A percentile compares a stretch with the other conserved stretches of the same genome.
These are phyloP conservation scores for Amitus sp. DNA, from an alignment of 2,888 invertebrate genomes.

Conservation along the genomic window DNA sequence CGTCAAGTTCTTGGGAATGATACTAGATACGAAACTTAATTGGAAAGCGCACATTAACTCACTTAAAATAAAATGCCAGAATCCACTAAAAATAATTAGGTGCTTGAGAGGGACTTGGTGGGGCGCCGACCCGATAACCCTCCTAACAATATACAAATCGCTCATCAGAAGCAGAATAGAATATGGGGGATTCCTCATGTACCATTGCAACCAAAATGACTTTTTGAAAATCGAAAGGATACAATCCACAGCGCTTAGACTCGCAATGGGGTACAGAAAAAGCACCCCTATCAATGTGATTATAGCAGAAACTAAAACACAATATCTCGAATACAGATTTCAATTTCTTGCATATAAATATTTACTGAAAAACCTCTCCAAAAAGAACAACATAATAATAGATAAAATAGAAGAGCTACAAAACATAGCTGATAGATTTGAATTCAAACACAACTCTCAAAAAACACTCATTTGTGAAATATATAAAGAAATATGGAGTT, in stretches of 20 bases:
- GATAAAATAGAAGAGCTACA: neutral
- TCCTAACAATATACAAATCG: neutral
- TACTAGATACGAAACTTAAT: neutral
- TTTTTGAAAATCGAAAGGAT: slow-evolving; percentile 1
- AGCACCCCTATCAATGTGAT: slow-evolving; percentile 21
- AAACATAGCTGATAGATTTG: neutral
- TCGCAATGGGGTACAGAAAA: slow-evolving; percentile 15
- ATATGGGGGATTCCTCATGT: slow-evolving; percentile 4
- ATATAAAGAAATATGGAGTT: no score
- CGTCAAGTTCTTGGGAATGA: no score
- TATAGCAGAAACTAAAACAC: slow-evolving; percentile 9
- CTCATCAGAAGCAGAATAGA: neutral
- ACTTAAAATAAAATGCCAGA: neutral
- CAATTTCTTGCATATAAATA: slow-evolving; percentile 4
- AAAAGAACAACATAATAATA: neutral
- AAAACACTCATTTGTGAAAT: neutral
- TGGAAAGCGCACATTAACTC: neutral
- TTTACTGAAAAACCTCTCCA: neutral
- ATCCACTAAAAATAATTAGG: slow-evolving; percentile 1
- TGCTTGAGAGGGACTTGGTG: slow-evolving; percentile 9
- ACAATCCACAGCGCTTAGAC: slow-evolving; percentile 12
- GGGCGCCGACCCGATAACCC: neutral
- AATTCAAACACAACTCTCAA: slow-evolving; percentile 2
- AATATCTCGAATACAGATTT: slow-evolving; percentile 3
- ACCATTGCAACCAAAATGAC: neutral